Percentiles rank a stretch among this genome's conserved stretches.
Evolutionary conservation across 2,797 vertebrate genomes (phyloP).

Genomic region (Lacerta bilineata): DNA sequence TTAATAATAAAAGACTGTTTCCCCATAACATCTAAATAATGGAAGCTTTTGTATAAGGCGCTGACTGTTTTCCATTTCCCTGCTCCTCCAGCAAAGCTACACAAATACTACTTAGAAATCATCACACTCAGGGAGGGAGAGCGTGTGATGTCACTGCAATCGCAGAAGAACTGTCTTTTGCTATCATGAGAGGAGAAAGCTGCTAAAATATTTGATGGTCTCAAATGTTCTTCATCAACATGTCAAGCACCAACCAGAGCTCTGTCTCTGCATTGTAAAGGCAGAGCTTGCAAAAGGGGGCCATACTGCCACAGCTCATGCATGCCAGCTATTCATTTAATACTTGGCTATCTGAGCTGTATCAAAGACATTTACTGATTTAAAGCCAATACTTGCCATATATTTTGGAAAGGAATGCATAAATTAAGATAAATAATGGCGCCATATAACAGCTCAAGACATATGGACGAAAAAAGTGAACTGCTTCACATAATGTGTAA

Average conservation of each 20-base stretch:
- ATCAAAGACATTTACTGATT: neutral
- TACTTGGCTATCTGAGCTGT: constrained; percentile 20
- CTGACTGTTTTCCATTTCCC: constrained; percentile 45
- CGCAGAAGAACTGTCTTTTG: constrained; percentile 32
- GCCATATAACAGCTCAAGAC: constrained; percentile 1
- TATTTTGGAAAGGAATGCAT: constrained; percentile 27
- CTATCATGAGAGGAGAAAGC: constrained; percentile 37
- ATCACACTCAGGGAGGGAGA: constrained; percentile 8
- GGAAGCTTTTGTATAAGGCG: constrained; percentile 42
- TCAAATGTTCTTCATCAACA: constrained; percentile 42
- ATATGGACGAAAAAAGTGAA: neutral
- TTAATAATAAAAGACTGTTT: constrained; percentile 51
- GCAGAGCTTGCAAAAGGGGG: constrained; percentile 31
- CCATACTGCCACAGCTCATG: constrained; percentile 25
- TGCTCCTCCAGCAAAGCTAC: constrained; percentile 1
- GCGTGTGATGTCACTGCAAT: constrained; percentile 5
- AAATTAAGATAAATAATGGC: constrained; percentile 2
- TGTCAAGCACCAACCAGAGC: constrained; percentile 37
- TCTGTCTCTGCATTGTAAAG: constrained; percentile 44
- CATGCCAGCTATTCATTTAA: constrained; percentile 41
- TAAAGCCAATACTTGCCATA: constrained; percentile 26
- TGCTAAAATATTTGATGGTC: constrained; percentile 23
- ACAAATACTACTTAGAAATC: constrained; percentile 31
- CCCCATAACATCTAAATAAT: constrained; percentile 48
- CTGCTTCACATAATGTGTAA: neutral